Evolutionary conservation across 2,113 vertebrate genomes (phyloP).

Genomic region (Progne subis): DNA sequence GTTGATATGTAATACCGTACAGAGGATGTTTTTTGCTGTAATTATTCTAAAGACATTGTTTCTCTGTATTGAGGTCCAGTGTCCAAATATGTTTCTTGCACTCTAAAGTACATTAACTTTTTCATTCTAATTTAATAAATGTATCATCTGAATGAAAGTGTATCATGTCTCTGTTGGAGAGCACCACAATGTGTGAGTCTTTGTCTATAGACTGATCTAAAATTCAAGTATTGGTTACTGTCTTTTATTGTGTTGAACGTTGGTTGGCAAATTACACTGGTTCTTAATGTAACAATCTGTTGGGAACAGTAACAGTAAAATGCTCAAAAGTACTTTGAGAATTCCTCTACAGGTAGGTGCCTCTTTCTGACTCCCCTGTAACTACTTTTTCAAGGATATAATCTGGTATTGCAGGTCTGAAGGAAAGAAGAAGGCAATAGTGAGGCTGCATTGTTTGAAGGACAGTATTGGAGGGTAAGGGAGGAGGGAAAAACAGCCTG

Average conservation of each 20-base stretch:
- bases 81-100: constrained; percentile 64
- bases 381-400: not conserved
- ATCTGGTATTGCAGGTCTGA: not conserved
- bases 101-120: constrained; percentile 69
- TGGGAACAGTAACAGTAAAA: not conserved
- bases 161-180: constrained; percentile 11
- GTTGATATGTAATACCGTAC: constrained; percentile 43
- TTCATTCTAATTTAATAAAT: constrained; percentile 79
- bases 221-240: not conserved
- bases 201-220: not conserved
- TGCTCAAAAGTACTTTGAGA: not conserved
- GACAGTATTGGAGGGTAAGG: not conserved
- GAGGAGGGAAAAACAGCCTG: not conserved
- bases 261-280: not conserved
- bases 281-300: not conserved
- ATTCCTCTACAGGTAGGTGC: not conserved
- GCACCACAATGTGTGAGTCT: not conserved
- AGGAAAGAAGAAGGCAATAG: not conserved
- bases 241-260: not conserved
- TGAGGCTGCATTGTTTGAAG: not conserved
- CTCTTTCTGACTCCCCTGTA: not conserved
- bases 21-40: constrained; percentile 46
- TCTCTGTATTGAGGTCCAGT: constrained; percentile 33
- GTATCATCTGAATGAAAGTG: constrained; percentile 49
- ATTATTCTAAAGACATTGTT: constrained; percentile 29